phyloP scores from a whole-genome alignment of 1,140 invertebrate species.

The Hetaerina americana region DNA sequence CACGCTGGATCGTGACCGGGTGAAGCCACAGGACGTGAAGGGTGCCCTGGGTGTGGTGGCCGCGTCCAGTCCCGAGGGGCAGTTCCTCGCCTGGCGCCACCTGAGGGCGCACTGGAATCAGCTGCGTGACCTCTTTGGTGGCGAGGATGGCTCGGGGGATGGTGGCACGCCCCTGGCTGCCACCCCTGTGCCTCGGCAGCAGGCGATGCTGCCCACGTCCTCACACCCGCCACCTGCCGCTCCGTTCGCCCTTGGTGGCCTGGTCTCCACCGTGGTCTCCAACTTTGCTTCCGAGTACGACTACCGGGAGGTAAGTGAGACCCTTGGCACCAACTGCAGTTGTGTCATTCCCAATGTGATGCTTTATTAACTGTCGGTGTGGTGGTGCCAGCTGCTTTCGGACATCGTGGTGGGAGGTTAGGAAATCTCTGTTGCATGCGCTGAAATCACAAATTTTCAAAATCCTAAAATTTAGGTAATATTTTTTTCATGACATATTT shows the following conservation, averaged over 20 bases:
- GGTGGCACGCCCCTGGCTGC: too few relatives aligned
- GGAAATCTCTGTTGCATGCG: not conserved
- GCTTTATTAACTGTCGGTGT: not conserved
- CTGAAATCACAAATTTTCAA: too few relatives aligned
- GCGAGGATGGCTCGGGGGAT: conserved; percentile 25
- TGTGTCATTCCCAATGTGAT: not conserved
- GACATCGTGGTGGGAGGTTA: not conserved
- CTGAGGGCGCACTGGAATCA: conserved; percentile 57
- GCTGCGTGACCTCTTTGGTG: conserved; percentile 48
- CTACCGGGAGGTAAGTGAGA: conserved; percentile 51
- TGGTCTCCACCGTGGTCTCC: conserved; percentile 53
- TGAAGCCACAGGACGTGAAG: conserved; percentile 55
- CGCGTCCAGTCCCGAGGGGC: conserved; percentile 49
- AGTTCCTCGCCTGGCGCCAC: conserved; percentile 61
- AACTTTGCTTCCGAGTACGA: conserved; percentile 59
- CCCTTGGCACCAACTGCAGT: not conserved
- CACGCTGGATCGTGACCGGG: conserved; percentile 45
- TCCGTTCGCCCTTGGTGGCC: conserved; percentile 46
- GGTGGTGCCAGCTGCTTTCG: not conserved
- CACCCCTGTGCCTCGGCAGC: not conserved
- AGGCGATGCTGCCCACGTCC: not conserved
- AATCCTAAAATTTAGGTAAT: not conserved
- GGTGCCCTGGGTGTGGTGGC: conserved; percentile 52
- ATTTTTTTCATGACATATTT: not conserved
- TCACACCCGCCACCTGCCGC: not conserved